phyloP scores from a whole-genome alignment of 2,888 invertebrate genomes.

The Abrostola tripartita region DNA sequence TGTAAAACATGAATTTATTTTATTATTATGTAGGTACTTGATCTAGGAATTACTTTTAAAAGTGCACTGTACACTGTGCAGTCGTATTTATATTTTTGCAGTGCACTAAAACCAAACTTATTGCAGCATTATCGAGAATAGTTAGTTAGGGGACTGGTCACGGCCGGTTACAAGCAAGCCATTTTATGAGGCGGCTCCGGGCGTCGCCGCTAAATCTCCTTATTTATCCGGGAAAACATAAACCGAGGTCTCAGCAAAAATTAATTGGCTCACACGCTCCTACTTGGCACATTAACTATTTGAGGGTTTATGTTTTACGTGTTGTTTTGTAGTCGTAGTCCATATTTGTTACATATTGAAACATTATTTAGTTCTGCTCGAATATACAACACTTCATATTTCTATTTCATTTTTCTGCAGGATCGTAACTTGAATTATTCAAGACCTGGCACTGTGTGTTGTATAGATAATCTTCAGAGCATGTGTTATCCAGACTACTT shows the following conservation, averaged over 20 bases:
- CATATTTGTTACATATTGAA: slow-evolving; percentile 41
- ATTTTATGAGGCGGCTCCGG: slow-evolving; percentile 81
- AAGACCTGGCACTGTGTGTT: slow-evolving; percentile 58
- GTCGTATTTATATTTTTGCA: slow-evolving; percentile 11
- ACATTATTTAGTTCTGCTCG: slow-evolving; percentile 29
- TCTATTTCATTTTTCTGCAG: slow-evolving; percentile 47
- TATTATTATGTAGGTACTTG: neutral
- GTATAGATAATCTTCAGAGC: slow-evolving; percentile 70
- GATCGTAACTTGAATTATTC: slow-evolving; percentile 56
- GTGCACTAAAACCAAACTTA: slow-evolving; percentile 38
- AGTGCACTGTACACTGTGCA: neutral
- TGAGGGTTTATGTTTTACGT: slow-evolving; percentile 70
- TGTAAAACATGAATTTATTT: neutral
- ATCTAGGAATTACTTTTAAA: slow-evolving; percentile 1
- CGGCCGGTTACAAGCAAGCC: slow-evolving; percentile 78
- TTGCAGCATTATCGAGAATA: slow-evolving; percentile 66
- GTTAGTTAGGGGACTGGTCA: slow-evolving; percentile 77
- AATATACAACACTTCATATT: slow-evolving; percentile 28
- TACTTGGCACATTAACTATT: slow-evolving; percentile 81
- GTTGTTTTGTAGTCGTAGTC: slow-evolving; percentile 48
- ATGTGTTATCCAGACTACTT: slow-evolving; percentile 78
- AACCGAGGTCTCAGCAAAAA: slow-evolving; percentile 85
- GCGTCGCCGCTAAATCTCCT: slow-evolving; percentile 85
- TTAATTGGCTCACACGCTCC: slow-evolving; percentile 84
- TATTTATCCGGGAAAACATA: slow-evolving; percentile 87